Percentiles rank a stretch among this genome's conserved stretches.
phyloP scores from a whole-genome alignment of 1,140 invertebrate species.

The Macrotrachela quadricornifera region DNA sequence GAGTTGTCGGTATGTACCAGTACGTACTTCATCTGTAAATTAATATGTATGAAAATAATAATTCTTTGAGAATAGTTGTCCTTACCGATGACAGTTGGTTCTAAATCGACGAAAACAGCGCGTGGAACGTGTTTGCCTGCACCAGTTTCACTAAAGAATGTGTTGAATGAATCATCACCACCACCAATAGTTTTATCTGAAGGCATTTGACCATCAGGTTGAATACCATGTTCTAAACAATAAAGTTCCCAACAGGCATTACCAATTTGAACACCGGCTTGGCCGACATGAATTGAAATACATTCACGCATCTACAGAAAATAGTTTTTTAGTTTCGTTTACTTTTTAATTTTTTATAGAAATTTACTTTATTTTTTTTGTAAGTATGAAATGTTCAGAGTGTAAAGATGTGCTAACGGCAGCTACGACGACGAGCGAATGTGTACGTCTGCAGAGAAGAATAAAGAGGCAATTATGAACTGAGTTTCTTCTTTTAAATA shows the following conservation, averaged over 20 bases:
- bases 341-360: too few relatives aligned
- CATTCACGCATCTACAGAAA: constrained; percentile 36
- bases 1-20: constrained; percentile 42
- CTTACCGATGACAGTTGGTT: constrained; percentile 47
- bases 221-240: constrained; percentile 61
- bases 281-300: constrained; percentile 59
- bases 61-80: too few relatives aligned
- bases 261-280: constrained; percentile 61
- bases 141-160: constrained; percentile 34
- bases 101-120: constrained; percentile 57
- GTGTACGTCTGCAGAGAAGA: too few relatives aligned
- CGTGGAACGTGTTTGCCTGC: constrained; percentile 57
- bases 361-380: too few relatives aligned
- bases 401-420: too few relatives aligned
- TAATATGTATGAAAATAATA: too few relatives aligned
- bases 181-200: constrained; percentile 37
- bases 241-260: constrained; percentile 54
- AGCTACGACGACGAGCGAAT: too few relatives aligned
- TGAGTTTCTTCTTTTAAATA: too few relatives aligned
- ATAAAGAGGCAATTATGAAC: too few relatives aligned
- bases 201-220: constrained; percentile 46
- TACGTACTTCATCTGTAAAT: constrained; percentile 46
- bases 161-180: constrained; percentile 32
- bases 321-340: too few relatives aligned
- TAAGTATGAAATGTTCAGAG: too few relatives aligned